Conservation (phyloP, 1,140 invertebrate genomes). For the Calephelis virginiensis region DNA sequence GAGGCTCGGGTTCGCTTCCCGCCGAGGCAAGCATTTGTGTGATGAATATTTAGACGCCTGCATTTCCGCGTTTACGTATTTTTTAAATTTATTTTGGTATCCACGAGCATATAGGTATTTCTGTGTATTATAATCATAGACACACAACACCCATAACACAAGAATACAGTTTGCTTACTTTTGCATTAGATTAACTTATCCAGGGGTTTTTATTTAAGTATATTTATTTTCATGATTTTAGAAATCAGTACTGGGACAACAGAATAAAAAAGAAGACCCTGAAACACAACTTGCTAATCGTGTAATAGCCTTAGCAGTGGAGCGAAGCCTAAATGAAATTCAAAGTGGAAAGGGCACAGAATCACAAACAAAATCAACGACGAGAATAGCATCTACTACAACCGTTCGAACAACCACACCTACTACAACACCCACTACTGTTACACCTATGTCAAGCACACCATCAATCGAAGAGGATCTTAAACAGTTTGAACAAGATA, state of each 20-base stretch:
- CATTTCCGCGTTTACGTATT: too few species aligned
- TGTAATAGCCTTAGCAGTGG: conserved; percentile 75
- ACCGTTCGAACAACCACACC: conserved; percentile 42
- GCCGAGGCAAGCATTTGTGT: too few species aligned
- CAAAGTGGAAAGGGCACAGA: conserved; percentile 45
- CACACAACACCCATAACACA: too few species aligned
- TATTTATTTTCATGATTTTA: conserved; percentile 31
- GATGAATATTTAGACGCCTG: too few species aligned
- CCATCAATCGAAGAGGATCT: conserved; percentile 74
- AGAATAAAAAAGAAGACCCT: conserved; percentile 53
- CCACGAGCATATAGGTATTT: too few species aligned
- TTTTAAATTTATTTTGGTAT: too few species aligned
- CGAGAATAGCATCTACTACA: conserved; percentile 43
- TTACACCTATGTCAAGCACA: conserved; percentile 41
- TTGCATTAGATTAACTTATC: too few species aligned
- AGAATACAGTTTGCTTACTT: too few species aligned
- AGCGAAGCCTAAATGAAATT: conserved; percentile 72
- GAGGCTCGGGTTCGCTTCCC: too few species aligned
- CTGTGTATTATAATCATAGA: too few species aligned
- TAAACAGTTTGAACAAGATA: conserved; percentile 73
- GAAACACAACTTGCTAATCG: conserved; percentile 73
- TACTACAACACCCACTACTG: conserved; percentile 39
- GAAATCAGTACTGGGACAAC: conserved; percentile 65
- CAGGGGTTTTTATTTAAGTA: too few species aligned
- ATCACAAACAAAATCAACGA: conserved; percentile 38